phyloP scores from a whole-genome alignment of 2,113 vertebrate genomes.

The Pelmatolapia mariae region DNA sequence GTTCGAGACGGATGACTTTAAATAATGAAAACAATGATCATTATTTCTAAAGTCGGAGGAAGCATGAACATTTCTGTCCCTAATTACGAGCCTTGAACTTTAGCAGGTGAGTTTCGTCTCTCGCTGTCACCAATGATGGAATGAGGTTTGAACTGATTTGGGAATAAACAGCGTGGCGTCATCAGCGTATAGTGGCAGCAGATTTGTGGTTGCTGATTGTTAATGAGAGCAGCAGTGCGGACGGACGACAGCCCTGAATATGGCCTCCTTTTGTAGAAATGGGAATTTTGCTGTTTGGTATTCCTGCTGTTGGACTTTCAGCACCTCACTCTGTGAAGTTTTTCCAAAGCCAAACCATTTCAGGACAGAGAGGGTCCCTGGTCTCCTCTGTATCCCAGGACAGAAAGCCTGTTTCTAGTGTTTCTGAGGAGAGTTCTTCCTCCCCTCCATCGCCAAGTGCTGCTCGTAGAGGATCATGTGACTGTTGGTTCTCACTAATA shows the following conservation, averaged over 20 bases:
- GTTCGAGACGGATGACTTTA: background rate
- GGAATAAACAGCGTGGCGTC: background rate
- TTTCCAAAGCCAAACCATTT: background rate
- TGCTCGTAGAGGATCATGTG: background rate
- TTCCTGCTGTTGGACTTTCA: rapidly evolving
- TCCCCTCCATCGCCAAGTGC: background rate
- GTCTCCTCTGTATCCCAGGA: background rate
- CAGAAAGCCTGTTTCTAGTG: background rate
- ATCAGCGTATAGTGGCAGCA: background rate
- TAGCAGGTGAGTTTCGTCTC: background rate
- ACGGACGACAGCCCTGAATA: background rate
- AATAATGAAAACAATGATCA: background rate
- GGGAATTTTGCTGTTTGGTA: background rate
- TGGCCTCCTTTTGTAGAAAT: background rate
- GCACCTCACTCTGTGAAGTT: background rate
- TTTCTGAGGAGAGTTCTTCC: background rate
- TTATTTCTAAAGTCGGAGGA: background rate
- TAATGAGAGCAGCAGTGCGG: background rate
- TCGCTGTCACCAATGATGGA: background rate
- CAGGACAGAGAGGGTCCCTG: background rate
- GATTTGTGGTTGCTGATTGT: background rate
- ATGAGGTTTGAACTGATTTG: background rate
- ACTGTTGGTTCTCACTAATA: background rate
- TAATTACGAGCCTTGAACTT: background rate
- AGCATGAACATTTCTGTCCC: background rate